Evolutionary conservation across 2,113 vertebrate genomes (phyloP), one percentile per base, ranked within the genome.

Genomic region (Pseudois nayaur): DNA sequence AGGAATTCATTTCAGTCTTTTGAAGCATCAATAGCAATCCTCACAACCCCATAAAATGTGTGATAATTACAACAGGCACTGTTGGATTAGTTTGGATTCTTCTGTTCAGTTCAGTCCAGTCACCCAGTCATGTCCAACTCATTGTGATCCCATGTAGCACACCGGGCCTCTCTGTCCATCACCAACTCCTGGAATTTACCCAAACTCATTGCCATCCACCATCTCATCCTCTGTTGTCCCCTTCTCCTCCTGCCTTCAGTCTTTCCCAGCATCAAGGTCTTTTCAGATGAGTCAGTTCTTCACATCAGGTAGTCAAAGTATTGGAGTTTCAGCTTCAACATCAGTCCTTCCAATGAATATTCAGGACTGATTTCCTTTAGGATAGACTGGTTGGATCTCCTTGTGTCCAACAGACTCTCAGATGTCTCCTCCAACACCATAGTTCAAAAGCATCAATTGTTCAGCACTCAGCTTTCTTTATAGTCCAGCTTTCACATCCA

Each of bases 1-100:
- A 92, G 33, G 9, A 87, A 84, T 50, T 87, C 15, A 79, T 50
- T 96, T 94, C 25, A 84, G 29, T 64, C 21, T 86, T 93, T 64
- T 84, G 23, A 57, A 52, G 33, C 94, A 60, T 88, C 48, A 6
- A 4, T 2, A 95, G 13, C 27, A 76, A 50, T 79, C 64, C 25
- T 3, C 15, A 88, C n/a, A 64, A 50, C 36, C 36, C 79, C 29
- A 71, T 48, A 90, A 97, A 71, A 82, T 55, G 5, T 60, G 45
- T 60, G 54, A 36, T 78, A 62, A 97, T 91, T 94, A 62, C 1
- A 91, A 45, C 23, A 93, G 14, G 27, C 33, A 54, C 29, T 50
- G 12, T 36, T 88, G 54, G 64, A 57, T 50, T 36, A 71, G 10
- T 62, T 82, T 94, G n/a, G 48, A 85, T 79, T 79, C 60, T 60